A percentile compares a stretch with the other conserved stretches of the same genome.
These are phyloP conservation scores for Strigamia maritima DNA, from an alignment of 2,888 invertebrate species.

Conservation along the genomic window DNA sequence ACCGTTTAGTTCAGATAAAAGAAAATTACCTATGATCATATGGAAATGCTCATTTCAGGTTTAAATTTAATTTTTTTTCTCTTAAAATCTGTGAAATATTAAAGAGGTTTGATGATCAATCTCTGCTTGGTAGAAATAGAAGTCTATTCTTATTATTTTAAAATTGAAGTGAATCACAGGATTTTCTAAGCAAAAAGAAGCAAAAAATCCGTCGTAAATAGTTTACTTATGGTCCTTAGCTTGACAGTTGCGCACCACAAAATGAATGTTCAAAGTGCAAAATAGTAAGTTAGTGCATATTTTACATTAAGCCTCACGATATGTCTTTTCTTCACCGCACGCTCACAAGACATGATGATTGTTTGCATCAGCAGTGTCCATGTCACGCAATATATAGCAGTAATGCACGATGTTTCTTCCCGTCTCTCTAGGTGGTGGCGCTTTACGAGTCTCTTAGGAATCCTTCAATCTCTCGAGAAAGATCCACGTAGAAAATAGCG, in stretches of 20 bases:
- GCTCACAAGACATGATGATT: conserved; percentile 17
- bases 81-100: too few relatives aligned
- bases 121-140: background rate
- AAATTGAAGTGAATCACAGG: conserved; percentile 27
- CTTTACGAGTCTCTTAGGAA: conserved; percentile 28
- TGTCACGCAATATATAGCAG: conserved; percentile 25
- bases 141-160: background rate
- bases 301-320: conserved; percentile 25
- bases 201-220: conserved; percentile 11
- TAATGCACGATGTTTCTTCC: conserved; percentile 30
- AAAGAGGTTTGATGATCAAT: background rate
- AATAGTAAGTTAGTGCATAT: conserved; percentile 2
- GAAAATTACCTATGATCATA: too few relatives aligned
- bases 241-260: background rate
- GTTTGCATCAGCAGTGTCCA: conserved; percentile 34
- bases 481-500: conserved; percentile 28
- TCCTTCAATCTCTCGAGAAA: conserved; percentile 27
- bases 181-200: background rate
- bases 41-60: too few relatives aligned
- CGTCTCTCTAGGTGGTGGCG: conserved; percentile 29
- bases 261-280: background rate
- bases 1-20: background rate
- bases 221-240: background rate
- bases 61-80: too few relatives aligned
- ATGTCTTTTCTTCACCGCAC: conserved; percentile 25